These are phyloP conservation scores for Aplidium turbinatum DNA, from an alignment of 23 tunicate genomes.

Conservation along the genomic window DNA sequence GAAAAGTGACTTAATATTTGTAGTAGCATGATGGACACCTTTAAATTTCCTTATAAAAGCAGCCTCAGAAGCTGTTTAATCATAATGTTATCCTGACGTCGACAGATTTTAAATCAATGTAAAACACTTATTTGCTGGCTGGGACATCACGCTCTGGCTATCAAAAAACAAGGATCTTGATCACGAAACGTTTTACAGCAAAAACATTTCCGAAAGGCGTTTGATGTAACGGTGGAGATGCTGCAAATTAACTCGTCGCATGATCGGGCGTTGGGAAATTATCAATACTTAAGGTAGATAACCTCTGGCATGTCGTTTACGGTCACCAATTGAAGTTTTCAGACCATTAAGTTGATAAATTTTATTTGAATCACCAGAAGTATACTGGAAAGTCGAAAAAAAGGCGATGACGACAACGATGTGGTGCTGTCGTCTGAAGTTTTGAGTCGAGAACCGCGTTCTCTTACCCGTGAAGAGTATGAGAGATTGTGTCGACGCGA, in stretches of 20 bases:
- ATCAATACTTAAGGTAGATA: constrained; percentile 41
- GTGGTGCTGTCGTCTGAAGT: not conserved
- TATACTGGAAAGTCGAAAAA: constrained; percentile 34
- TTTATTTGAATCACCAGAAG: not conserved
- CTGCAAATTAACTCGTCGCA: constrained; percentile 54
- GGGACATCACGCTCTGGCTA: too few species aligned
- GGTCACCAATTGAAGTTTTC: too few species aligned
- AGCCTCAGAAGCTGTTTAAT: too few species aligned
- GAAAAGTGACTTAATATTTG: too few species aligned
- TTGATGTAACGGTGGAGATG: constrained; percentile 65
- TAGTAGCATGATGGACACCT: too few species aligned
- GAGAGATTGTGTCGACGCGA: constrained; percentile 79
- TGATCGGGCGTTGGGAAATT: constrained; percentile 50
- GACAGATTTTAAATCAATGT: too few species aligned
- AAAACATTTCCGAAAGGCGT: constrained; percentile 55
- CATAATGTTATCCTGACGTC: too few species aligned
- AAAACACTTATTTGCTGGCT: too few species aligned
- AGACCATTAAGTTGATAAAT: too few species aligned
- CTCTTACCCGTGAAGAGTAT: constrained; percentile 54
- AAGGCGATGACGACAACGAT: constrained; percentile 49
- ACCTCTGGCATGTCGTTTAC: not conserved
- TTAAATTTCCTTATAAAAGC: too few species aligned
- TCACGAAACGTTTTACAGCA: constrained; percentile 28
- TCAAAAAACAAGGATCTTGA: too few species aligned
- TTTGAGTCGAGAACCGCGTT: not conserved